Evolutionary conservation across 2,797 vertebrate genomes (phyloP).

Genomic region (Microctenopoma lineatum): DNA sequence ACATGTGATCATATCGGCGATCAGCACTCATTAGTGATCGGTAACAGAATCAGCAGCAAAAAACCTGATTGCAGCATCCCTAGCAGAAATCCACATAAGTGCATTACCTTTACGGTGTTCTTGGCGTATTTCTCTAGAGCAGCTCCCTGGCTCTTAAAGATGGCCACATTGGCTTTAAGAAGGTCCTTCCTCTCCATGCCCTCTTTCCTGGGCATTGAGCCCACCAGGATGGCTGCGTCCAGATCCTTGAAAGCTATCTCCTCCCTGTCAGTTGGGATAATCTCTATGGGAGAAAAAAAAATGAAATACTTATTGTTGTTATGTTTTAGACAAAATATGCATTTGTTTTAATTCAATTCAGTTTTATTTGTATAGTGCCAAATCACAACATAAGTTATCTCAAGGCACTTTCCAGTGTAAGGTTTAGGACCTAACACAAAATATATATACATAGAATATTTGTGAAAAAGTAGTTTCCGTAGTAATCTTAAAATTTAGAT

Average conservation of each 20-base stretch:
- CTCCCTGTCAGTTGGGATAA: constrained; percentile 93
- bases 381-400: no score
- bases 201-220: constrained; percentile 95
- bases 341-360: no score
- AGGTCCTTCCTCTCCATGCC: constrained; percentile 98
- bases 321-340: neutral
- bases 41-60: no score
- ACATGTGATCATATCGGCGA: no score
- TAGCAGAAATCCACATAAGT: neutral
- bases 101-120: constrained; percentile 92
- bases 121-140: constrained; percentile 95
- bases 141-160: constrained; percentile 93
- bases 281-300: constrained; percentile 79
- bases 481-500: no score
- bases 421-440: no score
- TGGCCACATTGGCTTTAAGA: constrained; percentile 95
- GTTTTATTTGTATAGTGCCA: no score
- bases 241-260: constrained; percentile 94
- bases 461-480: no score
- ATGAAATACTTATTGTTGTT: neutral
- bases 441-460: no score
- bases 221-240: constrained; percentile 93
- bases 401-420: no score
- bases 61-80: no score
- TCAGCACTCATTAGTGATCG: no score